Percentiles rank a stretch among this genome's conserved stretches.
Evolutionary conservation across 2,888 invertebrate species (phyloP).

Genomic region (Strigamia maritima): DNA sequence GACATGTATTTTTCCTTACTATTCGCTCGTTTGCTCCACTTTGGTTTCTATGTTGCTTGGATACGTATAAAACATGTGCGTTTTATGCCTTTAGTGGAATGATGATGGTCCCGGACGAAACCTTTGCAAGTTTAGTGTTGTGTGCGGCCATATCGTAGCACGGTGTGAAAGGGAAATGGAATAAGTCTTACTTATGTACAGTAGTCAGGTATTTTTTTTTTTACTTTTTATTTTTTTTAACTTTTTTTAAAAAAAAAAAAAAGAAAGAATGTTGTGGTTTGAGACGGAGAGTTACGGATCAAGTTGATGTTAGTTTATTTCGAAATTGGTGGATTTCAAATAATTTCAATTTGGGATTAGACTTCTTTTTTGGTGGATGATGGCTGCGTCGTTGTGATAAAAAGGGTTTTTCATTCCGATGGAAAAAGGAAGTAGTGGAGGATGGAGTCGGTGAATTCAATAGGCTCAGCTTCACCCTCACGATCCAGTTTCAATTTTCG

Average conservation of each 20-base stretch:
- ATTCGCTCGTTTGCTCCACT: not conserved
- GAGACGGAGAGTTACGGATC: not conserved
- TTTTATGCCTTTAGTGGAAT: not conserved
- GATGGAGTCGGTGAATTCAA: constrained; percentile 7
- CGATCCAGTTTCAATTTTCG: constrained; percentile 28
- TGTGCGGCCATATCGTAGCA: not conserved
- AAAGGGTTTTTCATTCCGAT: constrained; percentile 11
- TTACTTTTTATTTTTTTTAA: not conserved
- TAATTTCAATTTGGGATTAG: constrained; percentile 34
- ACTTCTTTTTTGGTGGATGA: not conserved
- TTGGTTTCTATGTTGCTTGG: constrained; percentile 1
- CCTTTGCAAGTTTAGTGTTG: constrained; percentile 18
- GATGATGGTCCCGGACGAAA: constrained; percentile 1
- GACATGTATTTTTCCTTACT: not conserved
- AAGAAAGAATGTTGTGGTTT: not conserved
- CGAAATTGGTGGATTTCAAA: not conserved
- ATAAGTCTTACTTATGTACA: not conserved
- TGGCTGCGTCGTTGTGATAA: not conserved
- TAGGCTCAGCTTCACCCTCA: constrained; percentile 8
- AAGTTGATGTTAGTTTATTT: not conserved
- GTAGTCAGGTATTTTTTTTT: not conserved
- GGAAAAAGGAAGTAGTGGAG: not conserved
- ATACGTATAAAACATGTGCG: constrained; percentile 15
- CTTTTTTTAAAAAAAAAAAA: too few relatives aligned
- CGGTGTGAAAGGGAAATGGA: not conserved